Evolutionary conservation across 1,140 invertebrate genomes (phyloP).

Genomic region (Cyrtorhinus lividipennis): DNA sequence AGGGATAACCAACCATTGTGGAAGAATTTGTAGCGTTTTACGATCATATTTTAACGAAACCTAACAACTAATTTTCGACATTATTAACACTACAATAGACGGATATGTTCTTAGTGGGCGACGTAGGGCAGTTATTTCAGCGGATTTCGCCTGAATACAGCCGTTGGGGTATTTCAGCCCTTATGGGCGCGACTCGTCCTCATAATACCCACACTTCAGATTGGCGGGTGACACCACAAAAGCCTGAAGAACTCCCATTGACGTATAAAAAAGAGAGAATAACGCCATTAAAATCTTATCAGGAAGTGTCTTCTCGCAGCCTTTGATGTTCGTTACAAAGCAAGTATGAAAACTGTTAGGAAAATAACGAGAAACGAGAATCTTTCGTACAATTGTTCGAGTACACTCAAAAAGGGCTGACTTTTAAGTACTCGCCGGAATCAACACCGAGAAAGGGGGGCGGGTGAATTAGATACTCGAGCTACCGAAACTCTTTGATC

Average conservation of each 20-base stretch:
- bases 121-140: too few relatives aligned
- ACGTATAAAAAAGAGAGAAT: neutral
- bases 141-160: too few relatives aligned
- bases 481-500: neutral
- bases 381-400: conserved; percentile 8
- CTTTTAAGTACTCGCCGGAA: conserved; percentile 2
- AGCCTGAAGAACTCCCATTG: neutral
- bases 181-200: too few relatives aligned
- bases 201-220: too few relatives aligned
- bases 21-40: too few relatives aligned
- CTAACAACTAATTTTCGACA: too few relatives aligned
- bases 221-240: neutral
- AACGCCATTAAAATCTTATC: conserved; percentile 5
- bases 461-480: conserved; percentile 4
- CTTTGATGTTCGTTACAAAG: conserved; percentile 1
- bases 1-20: too few relatives aligned
- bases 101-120: too few relatives aligned
- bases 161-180: too few relatives aligned
- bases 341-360: conserved; percentile 1
- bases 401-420: neutral
- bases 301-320: neutral
- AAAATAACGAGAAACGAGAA: neutral
- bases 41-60: too few relatives aligned
- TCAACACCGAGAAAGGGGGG: neutral
- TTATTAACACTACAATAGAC: too few relatives aligned